Conservation (phyloP, 2,797 vertebrate genomes). For the Triplophysa bombifrons region DNA sequence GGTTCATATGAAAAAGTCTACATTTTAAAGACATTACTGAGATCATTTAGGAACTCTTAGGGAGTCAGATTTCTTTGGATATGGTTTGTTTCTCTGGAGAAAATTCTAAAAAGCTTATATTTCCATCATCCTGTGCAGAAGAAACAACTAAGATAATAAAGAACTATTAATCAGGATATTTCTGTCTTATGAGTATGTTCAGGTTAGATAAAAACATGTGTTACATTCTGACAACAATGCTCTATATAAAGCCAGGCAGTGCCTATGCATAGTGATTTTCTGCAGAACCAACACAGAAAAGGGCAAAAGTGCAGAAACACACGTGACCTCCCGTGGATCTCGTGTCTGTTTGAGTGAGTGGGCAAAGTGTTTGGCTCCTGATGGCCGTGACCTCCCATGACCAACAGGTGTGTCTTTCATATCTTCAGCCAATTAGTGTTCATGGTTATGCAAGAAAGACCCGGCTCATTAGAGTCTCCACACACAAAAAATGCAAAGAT, state of each 20-base stretch:
- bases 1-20: neutral
- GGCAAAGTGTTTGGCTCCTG: constrained; percentile 22
- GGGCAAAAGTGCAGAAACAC: constrained; percentile 48
- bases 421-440: constrained; percentile 62
- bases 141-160: neutral
- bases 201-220: constrained; percentile 6
- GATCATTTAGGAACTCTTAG: neutral
- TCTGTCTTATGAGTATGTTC: neutral
- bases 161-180: neutral
- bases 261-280: constrained; percentile 34
- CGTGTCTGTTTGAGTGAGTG: constrained; percentile 41
- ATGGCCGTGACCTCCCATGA: constrained; percentile 43
- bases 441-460: constrained; percentile 53
- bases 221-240: constrained; percentile 15
- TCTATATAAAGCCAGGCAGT: constrained; percentile 10
- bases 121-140: neutral
- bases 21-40: neutral
- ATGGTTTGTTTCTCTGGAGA: neutral
- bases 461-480: constrained; percentile 59
- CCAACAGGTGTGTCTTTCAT: constrained; percentile 59
- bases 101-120: neutral
- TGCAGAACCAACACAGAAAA: constrained; percentile 31
- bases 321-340: constrained; percentile 43
- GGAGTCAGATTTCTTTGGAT: neutral
- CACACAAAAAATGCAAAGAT: constrained; percentile 9